phyloP scores from a whole-genome alignment of 1,140 invertebrate genomes.

The Melanaphis sacchari region DNA sequence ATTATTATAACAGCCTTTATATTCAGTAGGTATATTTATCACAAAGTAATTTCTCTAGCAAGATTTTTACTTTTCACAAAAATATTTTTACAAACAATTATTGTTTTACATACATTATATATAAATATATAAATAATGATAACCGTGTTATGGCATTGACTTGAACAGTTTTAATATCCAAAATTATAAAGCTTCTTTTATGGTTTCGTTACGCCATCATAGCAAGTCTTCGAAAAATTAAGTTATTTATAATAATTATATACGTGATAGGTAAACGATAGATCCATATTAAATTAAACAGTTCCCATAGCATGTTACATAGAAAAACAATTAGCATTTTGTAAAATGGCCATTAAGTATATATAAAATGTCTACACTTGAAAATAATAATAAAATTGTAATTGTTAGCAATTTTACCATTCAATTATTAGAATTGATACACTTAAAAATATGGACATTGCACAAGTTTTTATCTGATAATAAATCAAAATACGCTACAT shows the following conservation, averaged over 20 bases:
- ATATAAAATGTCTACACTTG: background rate
- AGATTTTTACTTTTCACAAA: background rate
- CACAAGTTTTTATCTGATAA: background rate
- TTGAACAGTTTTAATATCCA: background rate
- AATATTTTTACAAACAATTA: background rate
- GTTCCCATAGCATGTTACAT: background rate
- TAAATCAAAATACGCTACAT: background rate
- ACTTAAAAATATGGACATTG: background rate
- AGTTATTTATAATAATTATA: background rate
- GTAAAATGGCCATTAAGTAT: too few relatives aligned
- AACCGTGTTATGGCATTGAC: background rate
- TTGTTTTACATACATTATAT: background rate
- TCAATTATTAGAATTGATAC: background rate
- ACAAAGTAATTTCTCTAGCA: background rate
- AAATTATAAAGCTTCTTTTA: slow-evolving; percentile 18
- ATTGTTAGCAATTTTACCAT: background rate
- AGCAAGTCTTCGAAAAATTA: background rate
- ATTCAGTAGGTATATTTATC: background rate
- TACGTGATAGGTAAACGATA: background rate
- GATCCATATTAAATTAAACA: background rate
- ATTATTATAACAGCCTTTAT: background rate
- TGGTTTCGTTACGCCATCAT: background rate
- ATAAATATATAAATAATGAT: background rate
- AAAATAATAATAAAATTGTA: background rate
- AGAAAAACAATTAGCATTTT: too few relatives aligned